Conservation (phyloP, 2,797 vertebrate genomes). For the Steatocranus sp. region DNA sequence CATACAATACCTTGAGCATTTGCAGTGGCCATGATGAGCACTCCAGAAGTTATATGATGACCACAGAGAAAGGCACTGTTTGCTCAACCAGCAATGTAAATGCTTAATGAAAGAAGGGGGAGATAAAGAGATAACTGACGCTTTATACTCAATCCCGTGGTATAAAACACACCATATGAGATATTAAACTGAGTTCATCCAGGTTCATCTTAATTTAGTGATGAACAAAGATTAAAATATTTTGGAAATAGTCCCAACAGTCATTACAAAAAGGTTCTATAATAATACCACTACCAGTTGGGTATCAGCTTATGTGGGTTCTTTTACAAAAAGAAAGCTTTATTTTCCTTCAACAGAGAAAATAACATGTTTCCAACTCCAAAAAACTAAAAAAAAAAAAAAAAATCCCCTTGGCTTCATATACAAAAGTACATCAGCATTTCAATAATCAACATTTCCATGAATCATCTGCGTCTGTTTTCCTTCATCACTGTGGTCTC, state of each 20-base stretch:
- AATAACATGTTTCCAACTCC: neutral
- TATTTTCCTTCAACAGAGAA: constrained; percentile 13
- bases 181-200: neutral
- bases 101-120: neutral
- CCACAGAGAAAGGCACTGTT: constrained; percentile 28
- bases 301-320: neutral
- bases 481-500: constrained; percentile 45
- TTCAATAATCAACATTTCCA: neutral
- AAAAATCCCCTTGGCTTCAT: neutral
- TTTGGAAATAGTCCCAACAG: neutral
- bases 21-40: constrained; percentile 29
- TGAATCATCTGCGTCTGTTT: constrained; percentile 13
- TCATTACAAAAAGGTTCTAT: neutral
- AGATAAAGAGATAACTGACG: constrained; percentile 11
- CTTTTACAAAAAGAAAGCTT: neutral
- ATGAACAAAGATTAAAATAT: neutral
- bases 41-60: constrained; percentile 18
- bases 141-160: neutral
- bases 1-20: constrained; percentile 38
- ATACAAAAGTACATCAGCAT: neutral
- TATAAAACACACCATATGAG: neutral
- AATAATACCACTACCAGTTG: neutral
- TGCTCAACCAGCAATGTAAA: constrained; percentile 30
- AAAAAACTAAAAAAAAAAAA: too few relatives aligned
- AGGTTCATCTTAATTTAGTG: neutral